Base-by-base conservation (phyloP, 1,140 invertebrate species). In the Eumeta japonica region DNA sequence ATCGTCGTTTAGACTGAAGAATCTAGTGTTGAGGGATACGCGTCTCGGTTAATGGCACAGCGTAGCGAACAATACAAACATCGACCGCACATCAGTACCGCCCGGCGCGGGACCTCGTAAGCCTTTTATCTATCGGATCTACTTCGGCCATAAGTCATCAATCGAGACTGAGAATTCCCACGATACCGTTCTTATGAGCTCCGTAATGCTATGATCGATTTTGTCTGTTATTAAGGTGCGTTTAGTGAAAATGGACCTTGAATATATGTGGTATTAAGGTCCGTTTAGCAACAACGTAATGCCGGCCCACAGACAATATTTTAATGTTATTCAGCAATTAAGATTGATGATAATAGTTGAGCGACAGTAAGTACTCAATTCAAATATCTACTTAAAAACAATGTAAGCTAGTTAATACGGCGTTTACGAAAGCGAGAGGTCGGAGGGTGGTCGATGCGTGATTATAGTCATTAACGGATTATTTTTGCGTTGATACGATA, bases 271-370 rank as follows among this genome's bases (percentile, higher is more conserved):
- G 28, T 35, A 7, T 24, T 56, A 58, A 53, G 52, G 56, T 46
- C 34, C 34, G 56, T 31, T 48, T 57, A 58, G 32, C 14, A 44
- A 50, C 24, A 48, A 39, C 14, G 10, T 28, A 19, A 36, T 11
- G 35, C 34, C 13, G 31, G 55, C 33, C 48, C 42, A 41, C 37
- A 47, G 51, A 59, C 58, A 55, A 70, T 71, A 71, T 71, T 70
- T 70, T 71, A 71, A 68, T 67, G 63, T 66, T 66, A 67, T 71
- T 64, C 60, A 50, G 55, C 66, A 71, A 71, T 71, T 67, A 66
- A 67, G 66, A 71, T 71, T 67, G 62, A 71, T 71, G 66, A 71
- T 71, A 71, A 71, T 54, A 60, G 58, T 70, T 62, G 58, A 58
- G 58, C 64, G 52, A 48, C 45, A 62, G 51, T 62, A 70, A 66